A percentile compares a stretch with the other conserved stretches of the same genome.
These are phyloP conservation scores for Ooceraea biroi DNA, from an alignment of 1,140 invertebrate species.

Conservation along the genomic window DNA sequence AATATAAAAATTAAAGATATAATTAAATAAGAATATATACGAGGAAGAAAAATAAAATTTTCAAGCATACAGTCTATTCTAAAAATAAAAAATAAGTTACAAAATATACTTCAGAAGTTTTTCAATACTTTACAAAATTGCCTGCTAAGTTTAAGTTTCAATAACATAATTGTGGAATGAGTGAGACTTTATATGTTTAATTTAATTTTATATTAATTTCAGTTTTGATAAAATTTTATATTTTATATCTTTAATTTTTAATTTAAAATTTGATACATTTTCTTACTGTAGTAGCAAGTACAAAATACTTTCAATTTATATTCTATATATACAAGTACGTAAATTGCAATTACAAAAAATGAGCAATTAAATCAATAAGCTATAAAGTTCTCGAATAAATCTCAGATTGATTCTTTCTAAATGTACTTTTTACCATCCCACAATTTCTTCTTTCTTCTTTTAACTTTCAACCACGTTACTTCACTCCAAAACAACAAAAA, in stretches of 20 bases:
- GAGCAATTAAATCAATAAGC: background rate
- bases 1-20: background rate
- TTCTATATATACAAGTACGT: background rate
- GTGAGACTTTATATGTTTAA: no score
- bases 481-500: background rate
- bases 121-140: no score
- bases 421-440: background rate
- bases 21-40: background rate
- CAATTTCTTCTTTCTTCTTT: background rate
- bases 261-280: no score
- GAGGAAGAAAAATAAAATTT: background rate
- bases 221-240: no score
- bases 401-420: constrained; percentile 1
- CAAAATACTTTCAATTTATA: no score
- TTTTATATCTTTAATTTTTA: no score
- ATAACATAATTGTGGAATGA: no score
- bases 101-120: no score
- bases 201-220: no score
- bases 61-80: no score
- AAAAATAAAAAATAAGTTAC: no score
- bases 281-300: background rate
- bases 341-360: background rate
- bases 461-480: background rate
- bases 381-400: background rate
- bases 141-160: no score